Evolutionary conservation across 2,888 invertebrate species (phyloP).

Genomic region (Eulithis testata): DNA sequence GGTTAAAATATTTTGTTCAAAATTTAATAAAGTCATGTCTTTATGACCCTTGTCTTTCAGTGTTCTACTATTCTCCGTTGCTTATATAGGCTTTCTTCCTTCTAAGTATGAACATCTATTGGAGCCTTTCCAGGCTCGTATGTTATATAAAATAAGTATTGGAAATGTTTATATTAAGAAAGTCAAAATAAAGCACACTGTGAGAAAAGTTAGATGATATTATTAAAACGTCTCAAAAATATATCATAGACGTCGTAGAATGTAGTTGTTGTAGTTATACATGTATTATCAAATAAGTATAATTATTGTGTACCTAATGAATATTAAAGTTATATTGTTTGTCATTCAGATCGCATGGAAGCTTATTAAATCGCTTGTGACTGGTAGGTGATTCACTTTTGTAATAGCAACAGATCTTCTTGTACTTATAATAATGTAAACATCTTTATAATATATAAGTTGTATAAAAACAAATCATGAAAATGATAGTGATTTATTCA

Average conservation of each 20-base stretch:
- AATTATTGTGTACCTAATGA: slow-evolving; percentile 44
- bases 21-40: slow-evolving; percentile 60
- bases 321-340: slow-evolving; percentile 42
- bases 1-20: slow-evolving; percentile 77
- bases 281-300: slow-evolving; percentile 51
- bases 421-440: slow-evolving; percentile 38
- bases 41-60: slow-evolving; percentile 23
- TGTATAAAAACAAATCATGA: slow-evolving; percentile 44
- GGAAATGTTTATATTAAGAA: slow-evolving; percentile 74
- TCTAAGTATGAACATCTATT: slow-evolving; percentile 56
- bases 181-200: slow-evolving; percentile 85
- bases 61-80: slow-evolving; percentile 62
- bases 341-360: slow-evolving; percentile 61
- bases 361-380: slow-evolving; percentile 67
- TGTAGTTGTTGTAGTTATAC: slow-evolving; percentile 73
- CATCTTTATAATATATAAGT: slow-evolving; percentile 46
- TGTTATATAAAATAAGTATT: slow-evolving; percentile 69
- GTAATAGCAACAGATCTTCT: slow-evolving; percentile 43
- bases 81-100: slow-evolving; percentile 67
- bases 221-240: slow-evolving; percentile 72
- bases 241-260: slow-evolving; percentile 78
- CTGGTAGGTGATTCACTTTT: slow-evolving; percentile 60
- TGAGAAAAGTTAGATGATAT: slow-evolving; percentile 82
- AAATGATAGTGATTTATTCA: slow-evolving; percentile 80
- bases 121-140: slow-evolving; percentile 45